Conservation (phyloP, 2,797 vertebrate genomes). For the Sebastes melanostomus region DNA sequence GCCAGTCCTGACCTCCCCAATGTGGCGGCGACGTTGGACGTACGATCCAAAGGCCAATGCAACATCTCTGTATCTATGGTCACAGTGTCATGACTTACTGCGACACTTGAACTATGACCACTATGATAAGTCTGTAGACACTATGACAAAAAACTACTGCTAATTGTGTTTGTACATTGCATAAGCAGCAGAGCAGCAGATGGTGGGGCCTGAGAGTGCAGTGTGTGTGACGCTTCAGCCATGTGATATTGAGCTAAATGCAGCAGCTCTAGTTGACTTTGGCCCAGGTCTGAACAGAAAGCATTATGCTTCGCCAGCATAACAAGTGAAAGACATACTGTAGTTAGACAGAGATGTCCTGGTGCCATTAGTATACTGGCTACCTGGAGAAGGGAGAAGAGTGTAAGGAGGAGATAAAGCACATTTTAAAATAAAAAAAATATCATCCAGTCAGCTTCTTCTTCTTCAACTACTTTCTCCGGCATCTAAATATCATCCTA, state of each 20-base stretch:
- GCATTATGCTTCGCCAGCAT: conserved; percentile 10
- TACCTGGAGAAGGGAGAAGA: conserved; percentile 51
- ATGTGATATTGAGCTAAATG: background rate
- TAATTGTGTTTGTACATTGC: background rate
- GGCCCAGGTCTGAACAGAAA: conserved; percentile 15
- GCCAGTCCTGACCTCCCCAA: too few relatives aligned
- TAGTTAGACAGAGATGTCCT: conserved; percentile 49
- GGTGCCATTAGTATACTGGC: conserved; percentile 54
- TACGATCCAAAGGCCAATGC: too few relatives aligned
- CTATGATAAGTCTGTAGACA: too few relatives aligned
- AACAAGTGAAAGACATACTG: conserved; percentile 67
- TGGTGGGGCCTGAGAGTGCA: background rate
- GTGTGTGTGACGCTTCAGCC: background rate
- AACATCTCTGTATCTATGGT: too few relatives aligned
- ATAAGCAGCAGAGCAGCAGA: too few relatives aligned
- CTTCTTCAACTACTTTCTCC: background rate
- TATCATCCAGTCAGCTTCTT: background rate
- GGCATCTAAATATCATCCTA: background rate
- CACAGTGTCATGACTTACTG: too few relatives aligned
- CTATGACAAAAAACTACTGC: background rate
- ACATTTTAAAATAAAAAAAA: background rate
- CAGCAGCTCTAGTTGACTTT: background rate
- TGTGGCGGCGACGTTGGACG: too few relatives aligned
- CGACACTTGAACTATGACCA: background rate
- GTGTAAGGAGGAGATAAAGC: conserved; percentile 25